Evolutionary conservation across 1,140 invertebrate species (phyloP).

Genomic region (Cydia fagiglandana): DNA sequence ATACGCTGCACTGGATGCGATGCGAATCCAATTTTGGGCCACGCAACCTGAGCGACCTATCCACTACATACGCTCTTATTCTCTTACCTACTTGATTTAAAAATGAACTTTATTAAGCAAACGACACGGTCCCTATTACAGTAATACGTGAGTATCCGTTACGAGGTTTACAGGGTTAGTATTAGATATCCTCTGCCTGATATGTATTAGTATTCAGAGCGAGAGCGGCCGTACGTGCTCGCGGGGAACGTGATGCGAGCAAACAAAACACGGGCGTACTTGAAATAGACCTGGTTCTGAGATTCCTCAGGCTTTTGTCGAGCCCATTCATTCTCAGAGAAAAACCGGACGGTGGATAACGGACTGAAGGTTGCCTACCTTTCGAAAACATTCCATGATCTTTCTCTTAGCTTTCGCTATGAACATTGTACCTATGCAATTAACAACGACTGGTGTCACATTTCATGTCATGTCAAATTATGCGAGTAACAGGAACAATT

Average conservation of each 20-base stretch:
- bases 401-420: background rate
- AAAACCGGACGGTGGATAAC: slow-evolving; percentile 21
- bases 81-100: background rate
- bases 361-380: background rate
- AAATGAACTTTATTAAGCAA: background rate
- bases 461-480: slow-evolving; percentile 9
- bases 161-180: slow-evolving; percentile 3
- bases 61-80: slow-evolving; percentile 32
- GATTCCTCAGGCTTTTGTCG: slow-evolving; percentile 42
- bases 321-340: slow-evolving; percentile 40
- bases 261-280: slow-evolving; percentile 61
- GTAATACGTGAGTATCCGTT: background rate
- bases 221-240: slow-evolving; percentile 54
- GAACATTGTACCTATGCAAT: background rate
- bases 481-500: background rate
- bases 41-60: slow-evolving; percentile 52
- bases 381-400: background rate
- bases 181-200: slow-evolving; percentile 40
- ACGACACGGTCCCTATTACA: background rate
- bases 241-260: slow-evolving; percentile 58
- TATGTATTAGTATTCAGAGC: slow-evolving; percentile 65
- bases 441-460: background rate
- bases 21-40: slow-evolving; percentile 71
- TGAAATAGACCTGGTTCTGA: slow-evolving; percentile 51
- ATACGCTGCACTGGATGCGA: slow-evolving; percentile 57